Evolutionary conservation across 2,797 vertebrate species (phyloP), one percentile per base, ranked within the genome.

Genomic region (Notolabrus celidotus): DNA sequence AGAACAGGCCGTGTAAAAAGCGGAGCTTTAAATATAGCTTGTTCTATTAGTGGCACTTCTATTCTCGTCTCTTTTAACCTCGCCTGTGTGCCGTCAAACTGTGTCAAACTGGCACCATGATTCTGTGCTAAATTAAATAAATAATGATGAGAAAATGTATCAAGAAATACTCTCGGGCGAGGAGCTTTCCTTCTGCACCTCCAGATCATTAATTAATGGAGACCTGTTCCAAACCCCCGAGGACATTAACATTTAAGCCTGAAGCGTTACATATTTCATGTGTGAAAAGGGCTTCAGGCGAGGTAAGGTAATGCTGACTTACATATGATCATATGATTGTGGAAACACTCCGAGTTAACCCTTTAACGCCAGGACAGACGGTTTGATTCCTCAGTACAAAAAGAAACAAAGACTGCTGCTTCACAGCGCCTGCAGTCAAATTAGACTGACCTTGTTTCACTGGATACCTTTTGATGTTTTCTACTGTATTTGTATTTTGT

Each of bases 401-500:
- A 9, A 11, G 15, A 3, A n/a, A n/a, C n/a, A n/a, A n/a, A 25
- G 16, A 27, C 2, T 5, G 49, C 14, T 10, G 20, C 23, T 59
- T 9, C 2, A 11, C 46, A 9, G 3, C 12, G 10, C 39, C 56
- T 57, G 2, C 36, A 49, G 43, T 43, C n/a, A 43, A 20, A 42
- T 25, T 34, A 47, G 10, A 42, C 5, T 38, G 41, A 41, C 2
- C 3, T 2, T 20, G 25, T 55, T 67, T 33, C 16, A 22, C 41
- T 43, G 36, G 12, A 45, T 31, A 20, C 0, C 3, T 64, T 25
- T 23, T 22, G 0, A 38, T 22, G 53, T 66, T 53, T 61, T 14
- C 11, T 20, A 49, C 50, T 65, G 41, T 47, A 34, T 61, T 17
- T 72, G 56, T 72, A 34, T 57, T 79, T 67, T 53, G 15, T 27